phyloP scores from a whole-genome alignment of 2,113 vertebrate species.

The Electrona antarctica region DNA sequence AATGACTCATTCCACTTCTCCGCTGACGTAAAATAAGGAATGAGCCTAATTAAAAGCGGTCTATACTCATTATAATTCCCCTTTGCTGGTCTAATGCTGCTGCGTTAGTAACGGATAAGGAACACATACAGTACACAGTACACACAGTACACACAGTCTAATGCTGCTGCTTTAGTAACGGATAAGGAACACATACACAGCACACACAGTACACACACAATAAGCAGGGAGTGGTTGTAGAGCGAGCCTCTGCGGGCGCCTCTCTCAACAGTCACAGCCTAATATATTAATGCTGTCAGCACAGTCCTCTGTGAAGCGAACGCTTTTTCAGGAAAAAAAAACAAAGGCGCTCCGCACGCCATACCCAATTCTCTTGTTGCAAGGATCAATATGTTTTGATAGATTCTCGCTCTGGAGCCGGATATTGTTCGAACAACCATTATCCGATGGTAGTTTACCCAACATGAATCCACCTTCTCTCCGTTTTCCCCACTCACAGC shows the following conservation, averaged over 20 bases:
- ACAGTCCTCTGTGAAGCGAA: constrained; percentile 77
- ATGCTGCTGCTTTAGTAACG: constrained; percentile 43
- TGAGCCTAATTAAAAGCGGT: constrained; percentile 58
- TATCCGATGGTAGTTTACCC: constrained; percentile 82
- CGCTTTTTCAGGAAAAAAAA: constrained; percentile 72
- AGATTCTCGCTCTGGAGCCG: constrained; percentile 79
- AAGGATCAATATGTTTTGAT: constrained; percentile 85
- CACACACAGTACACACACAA: neutral
- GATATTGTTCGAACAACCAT: constrained; percentile 83
- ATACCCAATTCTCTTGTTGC: constrained; percentile 80
- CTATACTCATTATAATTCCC: constrained; percentile 43
- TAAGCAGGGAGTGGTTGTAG: neutral
- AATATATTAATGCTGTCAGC: constrained; percentile 84
- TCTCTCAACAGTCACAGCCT: constrained; percentile 69
- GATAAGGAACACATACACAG: constrained; percentile 36
- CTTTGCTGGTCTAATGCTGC: constrained; percentile 27
- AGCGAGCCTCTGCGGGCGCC: constrained; percentile 65
- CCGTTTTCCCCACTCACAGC: constrained; percentile 71
- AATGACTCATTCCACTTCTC: constrained; percentile 47
- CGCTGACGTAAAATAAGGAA: constrained; percentile 41
- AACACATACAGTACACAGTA: constrained; percentile 21
- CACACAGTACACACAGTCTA: neutral
- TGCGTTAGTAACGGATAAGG: constrained; percentile 46
- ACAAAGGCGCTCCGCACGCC: constrained; percentile 77
- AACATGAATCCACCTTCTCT: constrained; percentile 79